phyloP scores from a whole-genome alignment of 2,113 vertebrate genomes.

The Pituophis catenifer region DNA sequence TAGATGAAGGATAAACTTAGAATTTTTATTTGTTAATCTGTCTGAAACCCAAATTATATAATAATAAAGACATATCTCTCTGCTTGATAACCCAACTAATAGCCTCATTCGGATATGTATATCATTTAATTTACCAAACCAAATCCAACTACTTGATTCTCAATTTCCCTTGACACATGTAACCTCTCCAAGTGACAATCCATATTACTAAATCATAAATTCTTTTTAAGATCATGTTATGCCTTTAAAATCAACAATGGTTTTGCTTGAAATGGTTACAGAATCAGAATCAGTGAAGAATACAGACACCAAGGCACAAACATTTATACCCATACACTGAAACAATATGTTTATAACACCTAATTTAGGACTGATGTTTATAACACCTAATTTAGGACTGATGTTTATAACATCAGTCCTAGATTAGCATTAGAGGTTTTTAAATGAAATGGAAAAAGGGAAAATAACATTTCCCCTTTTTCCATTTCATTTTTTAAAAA shows the following conservation, averaged over 20 bases:
- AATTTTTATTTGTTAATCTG: neutral
- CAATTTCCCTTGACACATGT: neutral
- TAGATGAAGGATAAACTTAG: neutral
- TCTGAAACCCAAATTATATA: neutral
- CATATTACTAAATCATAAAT: neutral
- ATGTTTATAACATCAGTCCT: too few relatives aligned
- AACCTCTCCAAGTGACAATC: neutral
- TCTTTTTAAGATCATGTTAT: neutral
- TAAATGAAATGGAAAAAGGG: too few relatives aligned
- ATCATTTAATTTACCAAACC: neutral
- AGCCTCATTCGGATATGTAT: neutral
- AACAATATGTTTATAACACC: neutral
- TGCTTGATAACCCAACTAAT: neutral
- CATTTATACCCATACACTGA: neutral
- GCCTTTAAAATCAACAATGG: neutral
- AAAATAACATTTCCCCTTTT: neutral
- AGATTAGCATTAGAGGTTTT: too few relatives aligned
- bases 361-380: too few relatives aligned
- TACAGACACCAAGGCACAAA: neutral
- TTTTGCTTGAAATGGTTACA: neutral
- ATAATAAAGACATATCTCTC: neutral
- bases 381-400: too few relatives aligned
- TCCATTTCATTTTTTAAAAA: neutral
- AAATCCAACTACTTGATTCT: neutral
- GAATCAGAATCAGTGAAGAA: neutral